phyloP scores from a whole-genome alignment of 2,888 invertebrate genomes.

The Heliconius charithonia region DNA sequence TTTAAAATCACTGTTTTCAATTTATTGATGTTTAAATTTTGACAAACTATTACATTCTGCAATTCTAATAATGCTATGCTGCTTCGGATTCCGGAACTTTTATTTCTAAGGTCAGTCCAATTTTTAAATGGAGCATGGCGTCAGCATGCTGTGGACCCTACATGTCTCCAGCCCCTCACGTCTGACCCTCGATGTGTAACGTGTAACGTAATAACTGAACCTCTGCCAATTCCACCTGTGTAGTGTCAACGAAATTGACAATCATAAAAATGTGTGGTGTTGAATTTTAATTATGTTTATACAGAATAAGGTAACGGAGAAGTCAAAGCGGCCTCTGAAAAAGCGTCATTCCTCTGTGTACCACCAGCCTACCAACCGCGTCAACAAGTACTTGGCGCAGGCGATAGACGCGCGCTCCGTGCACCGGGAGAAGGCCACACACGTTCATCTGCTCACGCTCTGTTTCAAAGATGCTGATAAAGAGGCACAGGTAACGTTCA shows the following conservation, averaged over 20 bases:
- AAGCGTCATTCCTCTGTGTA: constrained; percentile 94
- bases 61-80: constrained; percentile 80
- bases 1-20: constrained; percentile 30
- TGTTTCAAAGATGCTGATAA: constrained; percentile 93
- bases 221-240: constrained; percentile 10
- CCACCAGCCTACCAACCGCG: constrained; percentile 95
- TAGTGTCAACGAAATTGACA: constrained; percentile 3
- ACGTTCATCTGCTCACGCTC: constrained; percentile 93
- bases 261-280: constrained; percentile 46
- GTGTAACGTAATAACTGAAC: constrained; percentile 37
- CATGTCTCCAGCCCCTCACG: constrained; percentile 58
- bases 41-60: constrained; percentile 61
- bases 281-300: constrained; percentile 61
- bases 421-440: constrained; percentile 94
- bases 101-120: constrained; percentile 80
- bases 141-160: constrained; percentile 73
- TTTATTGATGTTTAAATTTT: constrained; percentile 44
- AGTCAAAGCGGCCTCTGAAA: constrained; percentile 93
- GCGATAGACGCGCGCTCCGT: constrained; percentile 95
- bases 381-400: constrained; percentile 95
- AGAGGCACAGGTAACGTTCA: constrained; percentile 87
- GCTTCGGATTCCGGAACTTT: constrained; percentile 81
- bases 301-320: constrained; percentile 93
- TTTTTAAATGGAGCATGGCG: constrained; percentile 73
- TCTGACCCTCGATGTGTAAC: constrained; percentile 40